Base-by-base conservation (phyloP, 1,140 invertebrate genomes). In the Aphelenchoides besseyi region DNA sequence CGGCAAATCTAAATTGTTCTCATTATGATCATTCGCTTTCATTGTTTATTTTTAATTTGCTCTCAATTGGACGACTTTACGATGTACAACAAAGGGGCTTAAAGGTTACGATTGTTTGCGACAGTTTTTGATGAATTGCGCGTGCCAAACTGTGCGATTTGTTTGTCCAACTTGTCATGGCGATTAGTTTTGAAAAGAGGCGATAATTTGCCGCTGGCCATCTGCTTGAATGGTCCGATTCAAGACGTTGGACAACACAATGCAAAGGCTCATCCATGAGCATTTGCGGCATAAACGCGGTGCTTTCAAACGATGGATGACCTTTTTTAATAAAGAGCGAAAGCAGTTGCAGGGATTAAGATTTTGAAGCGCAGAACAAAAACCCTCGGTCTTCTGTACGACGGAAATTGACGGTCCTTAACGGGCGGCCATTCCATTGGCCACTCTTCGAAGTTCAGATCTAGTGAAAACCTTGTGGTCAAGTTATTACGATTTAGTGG, bases 1-100 rank as follows among this genome's bases (percentile, higher is more conserved):
- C 70, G 35, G 41, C 70, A 41, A 72, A 72, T 8, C 69, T 70
- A 33, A 66, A 66, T 26, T 0, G 29, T 30, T 59, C 16, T 59
- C 29, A n/a, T n/a, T n/a, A n/a, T n/a, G n/a, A n/a, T n/a, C n/a
- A n/a, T n/a, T n/a, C n/a, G 26, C 16, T 26, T 59, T 9, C 59
- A 61, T 61, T 26, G n/a, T 16, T n/a, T 30, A 16, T 36, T 61
- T n/a, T 61, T 30, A 61, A n/a, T n/a, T n/a, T n/a, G n/a, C n/a
- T n/a, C n/a, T n/a, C n/a, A n/a, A n/a, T n/a, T n/a, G n/a, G n/a
- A n/a, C n/a, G n/a, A n/a, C n/a, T n/a, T n/a, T n/a, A n/a, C n/a
- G n/a, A n/a, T n/a, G n/a, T n/a, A n/a, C n/a, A n/a, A n/a, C n/a
- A n/a, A n/a, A n/a, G n/a, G n/a, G n/a, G n/a, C n/a, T n/a, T n/a